Evolutionary conservation across 2,113 vertebrate genomes (phyloP).

Genomic region (Ia io): DNA sequence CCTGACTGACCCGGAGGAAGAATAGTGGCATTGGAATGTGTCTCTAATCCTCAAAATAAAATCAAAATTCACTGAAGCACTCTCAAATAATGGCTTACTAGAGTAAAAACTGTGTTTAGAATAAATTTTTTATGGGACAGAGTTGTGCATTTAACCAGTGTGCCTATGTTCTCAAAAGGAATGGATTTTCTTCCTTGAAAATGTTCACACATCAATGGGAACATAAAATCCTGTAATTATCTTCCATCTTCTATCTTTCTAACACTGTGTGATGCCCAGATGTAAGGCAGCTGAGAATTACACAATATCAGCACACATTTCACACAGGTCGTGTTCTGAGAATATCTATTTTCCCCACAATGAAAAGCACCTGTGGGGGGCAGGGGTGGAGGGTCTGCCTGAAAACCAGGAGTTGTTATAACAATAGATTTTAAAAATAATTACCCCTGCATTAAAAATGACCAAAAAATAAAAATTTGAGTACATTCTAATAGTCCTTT

Average conservation of each 20-base stretch:
- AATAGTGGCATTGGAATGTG: conserved; percentile 53
- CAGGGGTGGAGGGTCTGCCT: background rate
- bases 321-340: conserved; percentile 36
- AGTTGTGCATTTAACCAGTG: conserved; percentile 71
- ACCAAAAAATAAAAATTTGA: conserved; percentile 14
- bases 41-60: conserved; percentile 67
- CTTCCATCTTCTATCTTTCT: conserved; percentile 74
- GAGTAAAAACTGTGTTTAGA: conserved; percentile 63
- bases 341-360: conserved; percentile 49
- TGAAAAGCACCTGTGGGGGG: background rate
- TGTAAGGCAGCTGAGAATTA: conserved; percentile 71
- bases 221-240: conserved; percentile 80
- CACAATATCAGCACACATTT: conserved; percentile 70
- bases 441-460: background rate
- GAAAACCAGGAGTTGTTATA: conserved; percentile 25
- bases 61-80: conserved; percentile 30
- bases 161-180: conserved; percentile 72
- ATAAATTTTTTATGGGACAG: conserved; percentile 65
- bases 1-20: background rate
- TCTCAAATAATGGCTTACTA: conserved; percentile 69
- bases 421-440: conserved; percentile 15
- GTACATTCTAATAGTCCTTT: conserved; percentile 12
- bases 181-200: conserved; percentile 76
- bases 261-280: conserved; percentile 65
- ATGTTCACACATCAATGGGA: conserved; percentile 76